Evolutionary conservation across 1,140 invertebrate species (phyloP), one percentile per base, ranked within the genome.

Genomic region (Octopus bimaculoides): DNA sequence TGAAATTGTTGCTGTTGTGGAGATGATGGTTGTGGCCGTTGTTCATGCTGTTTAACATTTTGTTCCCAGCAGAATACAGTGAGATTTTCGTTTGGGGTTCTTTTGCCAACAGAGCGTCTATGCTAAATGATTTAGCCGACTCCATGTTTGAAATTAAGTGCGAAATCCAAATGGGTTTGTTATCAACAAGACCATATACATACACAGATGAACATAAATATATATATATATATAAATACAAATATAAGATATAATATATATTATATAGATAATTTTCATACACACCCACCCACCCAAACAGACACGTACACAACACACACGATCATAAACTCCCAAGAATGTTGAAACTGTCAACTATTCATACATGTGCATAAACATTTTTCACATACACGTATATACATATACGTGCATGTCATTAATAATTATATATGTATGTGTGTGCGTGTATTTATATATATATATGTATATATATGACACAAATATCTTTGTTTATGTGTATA

Each of bases 41-140:
- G 26, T 41, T 41, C 26, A 41, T 41, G 26, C 26, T 41, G 26
- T 41, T 41, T 41, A 41, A 41, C 26, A 41, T 41, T 41, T 41
- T 41, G 26, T 41, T 41, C 26, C 26, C 26, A 77, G 61, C 9
- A 54, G 20, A 8, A 78, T 12, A 4, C 66, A 71, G 4, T 54
- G 75, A 7, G 77, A 74, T 10, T 79, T 81, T 71, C 79, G 79
- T 20, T 41, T 82, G 81, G 2, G 84, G 82, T 55, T 84, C 83
- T 53, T 81, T 84, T 12, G 87, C 85, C 17, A 88, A 79, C 52
- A 88, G 80, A 77, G 87, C 87, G 79, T 88, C 87, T 14, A 88
- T 88, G 77, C 86, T 88, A 69, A 88, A 88, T 5, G 87, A 87
- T 52, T 83, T 84, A 12, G 80, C 53, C 54, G 81, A 79, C 69